Evolutionary conservation across 30 jellyfish, hydroid and myxozoan genomes (phyloP), one percentile per base, ranked within the genome.

Genomic region (Mastigias papua): DNA sequence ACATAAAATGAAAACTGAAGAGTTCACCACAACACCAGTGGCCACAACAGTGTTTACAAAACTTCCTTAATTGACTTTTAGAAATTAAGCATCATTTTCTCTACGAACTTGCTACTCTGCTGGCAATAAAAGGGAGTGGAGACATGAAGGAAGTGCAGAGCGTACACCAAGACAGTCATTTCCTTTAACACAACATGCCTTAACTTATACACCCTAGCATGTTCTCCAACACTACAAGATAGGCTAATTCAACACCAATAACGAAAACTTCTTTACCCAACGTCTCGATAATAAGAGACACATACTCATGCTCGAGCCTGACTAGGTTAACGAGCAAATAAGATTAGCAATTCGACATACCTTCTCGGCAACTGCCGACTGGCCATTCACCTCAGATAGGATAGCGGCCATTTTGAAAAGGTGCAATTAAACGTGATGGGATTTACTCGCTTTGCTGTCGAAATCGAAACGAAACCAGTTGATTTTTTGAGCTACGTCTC

Each of bases 371-470:
- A 83, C 93, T 83, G 86, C 67, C 31, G 93, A 57, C 80, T 75
- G 49, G 22, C 34, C 81, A 69, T 66, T 32, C 71, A 83, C 67
- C 76, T 83, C 93, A 69, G 93, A 33, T 65, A 83, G 86, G 57
- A 49, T 71, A 63, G 93, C 93, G 93, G 93, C 93, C 93, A 83
- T 83, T 70, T 83, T 83, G 93, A 83, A 66, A 48, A 76, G 63
- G 86, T 20, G 75, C 63, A 25, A 42, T 26, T 30, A 54, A 16
- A 6, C 25, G 67, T 25, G 67, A 5, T 54, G 27, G 17, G 17
- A 54, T 21, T 54, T 16, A 25, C 67, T 54, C 67, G 27, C 27
- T 54, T 10, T 54, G 17, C 23, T 21, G 25, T 54, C 25, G 67
- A 0, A 54, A 54, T 54, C 67, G 67, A 54, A 11, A 54, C 27